phyloP scores from a whole-genome alignment of 2,888 invertebrate species.

The Sminthurinus aureus region DNA sequence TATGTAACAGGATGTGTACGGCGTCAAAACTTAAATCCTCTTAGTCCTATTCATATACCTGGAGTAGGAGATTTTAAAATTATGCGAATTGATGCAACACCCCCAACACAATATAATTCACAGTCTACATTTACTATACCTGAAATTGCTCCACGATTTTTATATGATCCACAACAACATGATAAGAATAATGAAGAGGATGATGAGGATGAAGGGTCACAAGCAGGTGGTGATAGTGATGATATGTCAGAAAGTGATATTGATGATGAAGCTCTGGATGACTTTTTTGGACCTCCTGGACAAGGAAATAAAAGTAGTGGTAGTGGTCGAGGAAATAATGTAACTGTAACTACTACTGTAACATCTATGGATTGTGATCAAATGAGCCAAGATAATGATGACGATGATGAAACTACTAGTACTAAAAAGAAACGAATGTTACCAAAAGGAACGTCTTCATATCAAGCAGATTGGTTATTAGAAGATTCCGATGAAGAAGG shows the following conservation, averaged over 20 bases:
- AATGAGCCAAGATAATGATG: slow-evolving; percentile 10
- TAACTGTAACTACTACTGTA: background rate
- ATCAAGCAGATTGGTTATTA: slow-evolving; percentile 94
- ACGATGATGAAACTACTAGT: slow-evolving; percentile 64
- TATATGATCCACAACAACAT: slow-evolving; percentile 49
- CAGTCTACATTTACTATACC: slow-evolving; percentile 16
- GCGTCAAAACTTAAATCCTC: slow-evolving; percentile 83
- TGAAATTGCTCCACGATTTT: slow-evolving; percentile 48
- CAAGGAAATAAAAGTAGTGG: background rate
- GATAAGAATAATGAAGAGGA: slow-evolving; percentile 76
- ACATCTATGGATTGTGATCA: slow-evolving; percentile 4
- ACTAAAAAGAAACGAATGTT: slow-evolving; percentile 70
- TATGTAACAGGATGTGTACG: slow-evolving; percentile 88
- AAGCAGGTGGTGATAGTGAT: slow-evolving; percentile 42
- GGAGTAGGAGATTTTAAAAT: slow-evolving; percentile 95
- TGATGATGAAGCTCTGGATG: slow-evolving; percentile 44
- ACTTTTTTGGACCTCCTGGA: slow-evolving; percentile 36
- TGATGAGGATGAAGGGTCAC: slow-evolving; percentile 69
- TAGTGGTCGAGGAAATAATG: background rate
- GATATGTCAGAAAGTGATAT: slow-evolving; percentile 40
- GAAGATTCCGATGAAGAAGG: slow-evolving; percentile 61
- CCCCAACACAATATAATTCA: slow-evolving; percentile 60
- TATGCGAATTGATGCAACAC: slow-evolving; percentile 69
- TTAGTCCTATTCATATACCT: slow-evolving; percentile 87
- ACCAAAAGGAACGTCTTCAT: slow-evolving; percentile 95